These are phyloP conservation scores for Grammomys surdaster DNA, from an alignment of 2,113 vertebrate species.

Conservation along the genomic window DNA sequence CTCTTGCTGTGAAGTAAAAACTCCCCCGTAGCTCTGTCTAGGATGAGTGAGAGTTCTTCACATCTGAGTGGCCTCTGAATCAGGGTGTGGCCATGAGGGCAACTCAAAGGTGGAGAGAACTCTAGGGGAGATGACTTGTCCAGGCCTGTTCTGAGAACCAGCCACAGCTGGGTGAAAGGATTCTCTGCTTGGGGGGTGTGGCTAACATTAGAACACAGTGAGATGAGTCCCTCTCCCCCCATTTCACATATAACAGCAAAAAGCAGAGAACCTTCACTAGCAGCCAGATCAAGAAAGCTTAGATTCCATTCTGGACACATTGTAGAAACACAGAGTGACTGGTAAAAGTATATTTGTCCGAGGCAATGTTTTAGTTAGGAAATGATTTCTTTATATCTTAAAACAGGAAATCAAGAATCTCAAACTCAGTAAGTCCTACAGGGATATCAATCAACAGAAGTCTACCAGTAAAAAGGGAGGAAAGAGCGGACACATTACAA, in stretches of 20 bases:
- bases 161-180: background rate
- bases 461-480: background rate
- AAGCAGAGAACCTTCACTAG: background rate
- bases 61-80: background rate
- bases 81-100: background rate
- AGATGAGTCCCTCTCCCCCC: too few relatives aligned
- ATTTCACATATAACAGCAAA: background rate
- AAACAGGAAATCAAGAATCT: slow-evolving; percentile 26
- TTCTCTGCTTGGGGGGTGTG: background rate
- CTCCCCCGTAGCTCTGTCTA: background rate
- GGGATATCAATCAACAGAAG: background rate
- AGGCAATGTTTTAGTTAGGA: background rate
- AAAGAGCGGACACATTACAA: background rate
- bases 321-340: background rate
- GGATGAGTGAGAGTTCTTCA: background rate
- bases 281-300: background rate
- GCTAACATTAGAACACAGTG: background rate
- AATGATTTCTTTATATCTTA: slow-evolving; percentile 4
- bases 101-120: background rate
- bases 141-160: background rate
- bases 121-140: background rate
- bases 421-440: background rate
- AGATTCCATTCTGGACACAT: background rate
- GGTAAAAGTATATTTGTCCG: background rate
- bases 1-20: background rate